Evolutionary conservation across 2,113 vertebrate species (phyloP).

Genomic region (Callopanchax toddi): DNA sequence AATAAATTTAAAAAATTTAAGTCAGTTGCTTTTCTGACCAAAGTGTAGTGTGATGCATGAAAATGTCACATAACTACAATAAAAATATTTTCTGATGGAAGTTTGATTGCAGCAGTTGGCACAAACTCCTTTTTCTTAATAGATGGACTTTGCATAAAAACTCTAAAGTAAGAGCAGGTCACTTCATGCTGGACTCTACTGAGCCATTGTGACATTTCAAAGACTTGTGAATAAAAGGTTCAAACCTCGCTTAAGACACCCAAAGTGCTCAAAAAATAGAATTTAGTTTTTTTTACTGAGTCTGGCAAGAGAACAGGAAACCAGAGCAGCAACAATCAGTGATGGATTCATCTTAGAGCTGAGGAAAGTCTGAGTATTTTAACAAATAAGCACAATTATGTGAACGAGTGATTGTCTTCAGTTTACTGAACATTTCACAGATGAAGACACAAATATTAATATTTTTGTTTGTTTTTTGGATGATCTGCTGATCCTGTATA

Average conservation of each 20-base stretch:
- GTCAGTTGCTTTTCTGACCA: neutral
- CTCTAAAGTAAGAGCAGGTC: neutral
- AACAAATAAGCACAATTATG: no score
- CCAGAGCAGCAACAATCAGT: neutral
- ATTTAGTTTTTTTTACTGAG: neutral
- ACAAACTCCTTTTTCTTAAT: no score
- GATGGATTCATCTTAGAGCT: conserved; percentile 11
- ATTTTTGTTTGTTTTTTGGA: no score
- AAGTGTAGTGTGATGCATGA: neutral
- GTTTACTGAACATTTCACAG: no score
- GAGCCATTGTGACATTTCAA: conserved; percentile 2
- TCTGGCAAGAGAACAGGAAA: conserved; percentile 5
- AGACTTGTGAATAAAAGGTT: conserved; percentile 27
- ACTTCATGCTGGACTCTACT: neutral
- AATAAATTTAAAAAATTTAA: no score
- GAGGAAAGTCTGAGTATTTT: neutral
- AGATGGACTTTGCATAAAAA: neutral
- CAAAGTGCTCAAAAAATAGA: conserved; percentile 16
- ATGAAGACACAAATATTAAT: no score
- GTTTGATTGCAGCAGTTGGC: no score
- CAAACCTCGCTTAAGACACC: conserved; percentile 6
- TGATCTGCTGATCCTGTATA: no score
- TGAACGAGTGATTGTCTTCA: no score
- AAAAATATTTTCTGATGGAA: neutral
- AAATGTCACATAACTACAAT: neutral